These are phyloP conservation scores for Pollenia labialis DNA, from an alignment of 2,888 invertebrate species.

Conservation along the genomic window DNA sequence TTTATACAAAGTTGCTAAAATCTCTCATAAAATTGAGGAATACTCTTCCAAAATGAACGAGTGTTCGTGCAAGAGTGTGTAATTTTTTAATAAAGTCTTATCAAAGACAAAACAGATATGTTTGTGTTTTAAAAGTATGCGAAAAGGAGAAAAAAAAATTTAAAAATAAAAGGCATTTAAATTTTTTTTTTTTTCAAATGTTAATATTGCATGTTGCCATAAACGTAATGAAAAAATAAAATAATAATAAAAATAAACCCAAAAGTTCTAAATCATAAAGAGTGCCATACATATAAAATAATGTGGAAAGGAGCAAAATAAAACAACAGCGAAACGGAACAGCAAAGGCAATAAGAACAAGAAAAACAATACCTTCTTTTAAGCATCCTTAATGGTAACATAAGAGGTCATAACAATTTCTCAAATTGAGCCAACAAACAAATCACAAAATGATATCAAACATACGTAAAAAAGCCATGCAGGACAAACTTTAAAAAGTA, in stretches of 20 bases:
- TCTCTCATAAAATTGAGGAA: background rate
- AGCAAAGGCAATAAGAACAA: background rate
- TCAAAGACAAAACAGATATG: constrained; percentile 47
- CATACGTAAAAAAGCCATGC: background rate
- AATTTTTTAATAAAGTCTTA: constrained; percentile 52
- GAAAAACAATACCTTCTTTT: constrained; percentile 32
- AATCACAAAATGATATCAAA: constrained; percentile 63
- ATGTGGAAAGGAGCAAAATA: constrained; percentile 6
- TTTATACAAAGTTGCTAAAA: background rate
- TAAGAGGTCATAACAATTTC: constrained; percentile 69
- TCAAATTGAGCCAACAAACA: constrained; percentile 70
- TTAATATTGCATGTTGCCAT: constrained; percentile 39
- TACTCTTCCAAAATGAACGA: background rate
- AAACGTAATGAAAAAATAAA: constrained; percentile 11
- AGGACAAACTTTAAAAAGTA: background rate
- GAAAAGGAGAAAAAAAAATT: background rate
- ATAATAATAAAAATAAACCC: background rate
- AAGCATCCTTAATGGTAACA: constrained; percentile 59
- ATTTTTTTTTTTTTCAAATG: constrained; percentile 41
- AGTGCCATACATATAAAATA: background rate
- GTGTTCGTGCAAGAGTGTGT: background rate
- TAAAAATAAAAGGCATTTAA: constrained; percentile 50
- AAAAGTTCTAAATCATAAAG: background rate
- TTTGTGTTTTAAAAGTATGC: background rate
- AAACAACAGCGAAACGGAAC: background rate